phyloP scores from a whole-genome alignment of 64 coral and sea anemone genomes.

The Pachyseris speciosa region DNA sequence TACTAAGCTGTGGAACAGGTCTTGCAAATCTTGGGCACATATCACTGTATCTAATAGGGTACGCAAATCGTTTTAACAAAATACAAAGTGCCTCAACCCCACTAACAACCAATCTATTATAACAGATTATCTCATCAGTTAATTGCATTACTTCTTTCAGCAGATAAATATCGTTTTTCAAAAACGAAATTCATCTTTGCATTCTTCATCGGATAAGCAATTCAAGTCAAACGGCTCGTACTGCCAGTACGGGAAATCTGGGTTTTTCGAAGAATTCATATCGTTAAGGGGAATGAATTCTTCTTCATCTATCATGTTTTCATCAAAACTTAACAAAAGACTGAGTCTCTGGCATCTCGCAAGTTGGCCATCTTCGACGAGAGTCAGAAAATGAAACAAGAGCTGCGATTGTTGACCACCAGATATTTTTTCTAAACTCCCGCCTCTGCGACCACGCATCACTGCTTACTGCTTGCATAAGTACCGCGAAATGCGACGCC shows the following conservation, averaged over 20 bases:
- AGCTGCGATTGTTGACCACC: no score
- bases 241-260: no score
- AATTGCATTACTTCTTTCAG: constrained; percentile 36
- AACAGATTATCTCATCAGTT: constrained; percentile 48
- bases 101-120: constrained; percentile 52
- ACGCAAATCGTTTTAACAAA: background rate
- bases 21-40: background rate
- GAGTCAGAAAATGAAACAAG: no score
- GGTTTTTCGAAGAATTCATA: no score
- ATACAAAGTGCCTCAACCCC: background rate
- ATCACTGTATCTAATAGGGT: background rate
- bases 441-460: background rate
- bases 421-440: background rate
- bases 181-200: constrained; percentile 49
- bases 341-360: background rate
- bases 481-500: background rate
- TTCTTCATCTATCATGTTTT: no score
- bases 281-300: no score
- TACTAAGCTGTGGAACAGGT: background rate
- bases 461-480: background rate
- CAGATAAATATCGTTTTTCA: constrained; percentile 47
- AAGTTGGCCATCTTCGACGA: background rate
- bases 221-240: constrained; percentile 20
- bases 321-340: background rate
- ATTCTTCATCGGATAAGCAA: constrained; percentile 27